Percentiles rank a stretch among this genome's conserved stretches.
Conservation (phyloP, 2,888 invertebrate species). For the Athalia circularis region DNA sequence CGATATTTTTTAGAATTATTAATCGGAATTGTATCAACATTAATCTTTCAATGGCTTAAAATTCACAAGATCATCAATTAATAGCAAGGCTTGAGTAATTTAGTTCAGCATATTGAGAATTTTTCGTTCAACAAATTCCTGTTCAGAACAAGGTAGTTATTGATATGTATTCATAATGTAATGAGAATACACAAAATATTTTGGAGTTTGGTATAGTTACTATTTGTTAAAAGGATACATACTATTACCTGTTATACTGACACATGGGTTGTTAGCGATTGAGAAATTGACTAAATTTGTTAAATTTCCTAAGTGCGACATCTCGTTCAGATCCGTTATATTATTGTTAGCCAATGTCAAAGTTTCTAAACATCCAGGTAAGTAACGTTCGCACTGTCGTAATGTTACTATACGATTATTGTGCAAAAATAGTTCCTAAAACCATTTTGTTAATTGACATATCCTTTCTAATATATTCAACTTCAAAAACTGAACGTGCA, state of each 20-base stretch:
- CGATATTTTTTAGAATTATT: no score
- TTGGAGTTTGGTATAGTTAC: background rate
- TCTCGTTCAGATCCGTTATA: constrained; percentile 90
- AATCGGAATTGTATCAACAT: no score
- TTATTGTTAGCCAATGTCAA: constrained; percentile 89
- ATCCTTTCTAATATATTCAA: background rate
- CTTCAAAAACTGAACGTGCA: constrained; percentile 47
- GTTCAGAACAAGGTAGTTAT: no score
- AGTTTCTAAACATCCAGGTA: constrained; percentile 85
- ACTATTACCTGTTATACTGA: constrained; percentile 85
- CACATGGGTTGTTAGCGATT: constrained; percentile 91
- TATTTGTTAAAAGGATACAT: constrained; percentile 82
- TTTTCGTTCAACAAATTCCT: no score
- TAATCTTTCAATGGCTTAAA: no score
- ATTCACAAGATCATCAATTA: no score
- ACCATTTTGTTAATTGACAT: constrained; percentile 48
- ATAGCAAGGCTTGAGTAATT: no score
- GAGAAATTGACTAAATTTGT: constrained; percentile 87
- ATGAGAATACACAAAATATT: background rate
- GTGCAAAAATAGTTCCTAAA: constrained; percentile 88
- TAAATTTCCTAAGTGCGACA: constrained; percentile 87
- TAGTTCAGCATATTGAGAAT: no score
- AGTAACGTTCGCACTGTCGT: constrained; percentile 87
- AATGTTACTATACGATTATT: constrained; percentile 90
- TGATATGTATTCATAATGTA: no score